A percentile compares a stretch with the other conserved stretches of the same genome.
These are phyloP conservation scores for Leucophora obtusa DNA, from an alignment of 2,888 invertebrate genomes.

Conservation along the genomic window DNA sequence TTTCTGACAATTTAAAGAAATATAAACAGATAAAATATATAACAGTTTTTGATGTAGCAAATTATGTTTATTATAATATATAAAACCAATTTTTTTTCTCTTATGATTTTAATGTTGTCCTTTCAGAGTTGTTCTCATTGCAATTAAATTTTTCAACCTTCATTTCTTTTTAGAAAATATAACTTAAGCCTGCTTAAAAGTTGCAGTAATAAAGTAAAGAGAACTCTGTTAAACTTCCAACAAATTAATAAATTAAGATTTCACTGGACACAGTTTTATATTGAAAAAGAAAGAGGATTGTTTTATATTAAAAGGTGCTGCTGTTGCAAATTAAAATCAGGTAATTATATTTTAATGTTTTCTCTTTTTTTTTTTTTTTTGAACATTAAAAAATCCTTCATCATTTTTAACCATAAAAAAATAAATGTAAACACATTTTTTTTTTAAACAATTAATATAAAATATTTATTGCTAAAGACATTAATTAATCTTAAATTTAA, in stretches of 20 bases:
- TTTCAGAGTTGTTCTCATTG: too few relatives aligned
- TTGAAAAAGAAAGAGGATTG: not conserved
- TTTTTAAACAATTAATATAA: constrained; percentile 34
- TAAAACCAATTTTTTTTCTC: too few relatives aligned
- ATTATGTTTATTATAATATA: too few relatives aligned
- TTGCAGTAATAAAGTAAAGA: not conserved
- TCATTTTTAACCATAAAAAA: not conserved
- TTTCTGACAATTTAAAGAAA: too few relatives aligned
- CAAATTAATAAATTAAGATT: constrained; percentile 56
- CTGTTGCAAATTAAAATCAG: constrained; percentile 42
- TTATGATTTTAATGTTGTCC: too few relatives aligned
- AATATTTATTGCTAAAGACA: constrained; percentile 36
- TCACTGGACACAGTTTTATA: constrained; percentile 10
- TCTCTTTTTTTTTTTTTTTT: not conserved
- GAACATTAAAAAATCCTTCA: not conserved
- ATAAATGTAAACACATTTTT: not conserved
- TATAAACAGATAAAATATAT: too few relatives aligned
- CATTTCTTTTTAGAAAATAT: constrained; percentile 25
- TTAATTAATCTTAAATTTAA: constrained; percentile 55
- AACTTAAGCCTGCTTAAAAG: constrained; percentile 21
- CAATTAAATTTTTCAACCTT: not conserved
- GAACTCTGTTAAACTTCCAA: not conserved
- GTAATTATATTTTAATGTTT: constrained; percentile 45
- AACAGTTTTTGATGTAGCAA: too few relatives aligned
- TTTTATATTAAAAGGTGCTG: constrained; percentile 10